These are phyloP conservation scores for Channallabes apus DNA, from an alignment of 2,797 vertebrate genomes.

Conservation along the genomic window DNA sequence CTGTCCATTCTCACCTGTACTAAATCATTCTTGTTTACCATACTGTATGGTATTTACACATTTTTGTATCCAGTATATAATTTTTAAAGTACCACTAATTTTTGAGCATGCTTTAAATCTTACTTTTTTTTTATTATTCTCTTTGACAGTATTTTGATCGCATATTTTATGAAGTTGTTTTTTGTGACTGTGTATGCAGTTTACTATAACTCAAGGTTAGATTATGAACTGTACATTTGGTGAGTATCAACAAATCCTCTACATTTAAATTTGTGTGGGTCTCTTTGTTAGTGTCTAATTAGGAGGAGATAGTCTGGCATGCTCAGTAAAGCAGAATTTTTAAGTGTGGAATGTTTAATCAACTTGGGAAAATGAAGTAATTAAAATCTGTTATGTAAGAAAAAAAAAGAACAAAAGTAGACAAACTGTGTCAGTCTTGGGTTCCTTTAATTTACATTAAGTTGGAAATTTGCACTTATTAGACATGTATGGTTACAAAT, in stretches of 20 bases:
- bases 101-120: not conserved
- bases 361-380: not conserved
- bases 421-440: too few species aligned
- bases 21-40: not conserved
- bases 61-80: not conserved
- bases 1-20: not conserved
- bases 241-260: not conserved
- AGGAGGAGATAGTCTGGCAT: conserved; percentile 2
- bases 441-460: not conserved
- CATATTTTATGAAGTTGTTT: not conserved
- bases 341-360: not conserved
- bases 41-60: not conserved
- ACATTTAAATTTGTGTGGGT: not conserved
- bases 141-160: not conserved
- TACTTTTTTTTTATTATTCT: not conserved
- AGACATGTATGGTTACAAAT: not conserved
- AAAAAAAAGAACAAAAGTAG: not conserved
- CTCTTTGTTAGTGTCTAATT: conserved; percentile 4
- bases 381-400: not conserved
- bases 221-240: not conserved
- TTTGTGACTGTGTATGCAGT: not conserved
- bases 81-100: not conserved
- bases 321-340: not conserved
- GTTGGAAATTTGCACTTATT: not conserved
- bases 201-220: not conserved